A percentile compares a stretch with the other conserved stretches of the same genome.
Conservation (phyloP, 2,888 invertebrate species). For the Sericinus montela region DNA sequence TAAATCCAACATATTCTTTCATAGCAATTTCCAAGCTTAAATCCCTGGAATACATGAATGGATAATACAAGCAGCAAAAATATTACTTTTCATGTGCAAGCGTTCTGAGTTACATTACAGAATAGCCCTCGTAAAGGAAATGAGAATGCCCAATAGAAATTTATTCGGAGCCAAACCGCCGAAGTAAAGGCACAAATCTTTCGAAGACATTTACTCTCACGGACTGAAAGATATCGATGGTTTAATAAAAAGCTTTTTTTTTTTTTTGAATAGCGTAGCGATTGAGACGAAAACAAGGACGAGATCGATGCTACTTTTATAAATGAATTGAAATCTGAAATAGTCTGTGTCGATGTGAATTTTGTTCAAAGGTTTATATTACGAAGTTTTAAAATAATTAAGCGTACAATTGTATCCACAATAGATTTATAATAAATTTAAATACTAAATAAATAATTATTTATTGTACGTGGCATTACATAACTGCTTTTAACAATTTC, state of each 20-base stretch:
- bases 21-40: conserved; percentile 17
- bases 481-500: too few species aligned
- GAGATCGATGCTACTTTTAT: background rate
- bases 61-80: conserved; percentile 15
- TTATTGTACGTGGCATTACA: too few species aligned
- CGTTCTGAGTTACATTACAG: conserved; percentile 19
- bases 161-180: conserved; percentile 28
- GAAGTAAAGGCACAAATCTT: conserved; percentile 34
- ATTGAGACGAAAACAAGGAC: conserved; percentile 1
- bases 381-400: too few species aligned
- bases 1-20: conserved; percentile 19
- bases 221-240: conserved; percentile 10
- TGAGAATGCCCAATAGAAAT: conserved; percentile 38
- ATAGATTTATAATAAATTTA: too few species aligned
- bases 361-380: too few species aligned
- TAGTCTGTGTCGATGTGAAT: too few species aligned
- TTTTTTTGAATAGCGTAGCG: conserved; percentile 6
- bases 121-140: conserved; percentile 30
- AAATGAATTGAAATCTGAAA: too few species aligned
- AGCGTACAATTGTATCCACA: too few species aligned
- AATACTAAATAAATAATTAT: too few species aligned
- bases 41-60: conserved; percentile 20
- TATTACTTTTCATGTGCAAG: conserved; percentile 19
- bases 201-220: conserved; percentile 18
- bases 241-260: conserved; percentile 10